Conservation (phyloP, 2,888 invertebrate genomes). For the Clepsis dumicolana region DNA sequence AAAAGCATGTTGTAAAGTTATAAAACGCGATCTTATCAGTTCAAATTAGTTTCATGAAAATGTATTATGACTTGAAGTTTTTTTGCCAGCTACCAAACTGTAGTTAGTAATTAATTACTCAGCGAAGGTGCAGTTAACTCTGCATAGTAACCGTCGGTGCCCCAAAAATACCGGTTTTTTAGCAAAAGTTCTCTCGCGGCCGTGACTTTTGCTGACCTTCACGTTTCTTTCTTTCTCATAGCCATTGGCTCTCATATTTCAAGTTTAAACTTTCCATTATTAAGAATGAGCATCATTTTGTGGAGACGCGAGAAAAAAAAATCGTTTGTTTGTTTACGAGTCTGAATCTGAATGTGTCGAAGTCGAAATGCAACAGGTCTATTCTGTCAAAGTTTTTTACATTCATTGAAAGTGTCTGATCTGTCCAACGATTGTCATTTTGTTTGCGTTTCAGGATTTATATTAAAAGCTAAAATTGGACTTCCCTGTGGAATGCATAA, state of each 20-base stretch:
- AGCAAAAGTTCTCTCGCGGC: constrained; percentile 5
- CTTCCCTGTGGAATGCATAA: background rate
- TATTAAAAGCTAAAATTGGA: background rate
- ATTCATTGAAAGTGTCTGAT: too few species aligned
- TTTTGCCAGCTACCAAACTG: background rate
- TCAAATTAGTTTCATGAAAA: background rate
- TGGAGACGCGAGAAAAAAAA: background rate
- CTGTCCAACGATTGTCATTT: too few species aligned
- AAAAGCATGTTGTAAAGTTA: background rate
- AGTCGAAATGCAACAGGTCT: background rate
- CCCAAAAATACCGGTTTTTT: constrained; percentile 9
- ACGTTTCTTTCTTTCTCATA: constrained; percentile 31
- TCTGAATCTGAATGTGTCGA: too few species aligned
- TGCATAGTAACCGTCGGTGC: background rate
- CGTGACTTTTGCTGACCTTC: constrained; percentile 39
- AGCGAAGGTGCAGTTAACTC: background rate
- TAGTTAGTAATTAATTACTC: background rate
- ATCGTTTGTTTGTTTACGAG: background rate
- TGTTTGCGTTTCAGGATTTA: background rate
- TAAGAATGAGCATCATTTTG: background rate
- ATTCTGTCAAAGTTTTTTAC: too few species aligned
- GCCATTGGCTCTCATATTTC: constrained; percentile 2
- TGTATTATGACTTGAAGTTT: background rate
- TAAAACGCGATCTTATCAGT: background rate
- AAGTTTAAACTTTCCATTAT: constrained; percentile 29